phyloP scores from a whole-genome alignment of 2,888 invertebrate genomes.

The Drosophila aldrichi region DNA sequence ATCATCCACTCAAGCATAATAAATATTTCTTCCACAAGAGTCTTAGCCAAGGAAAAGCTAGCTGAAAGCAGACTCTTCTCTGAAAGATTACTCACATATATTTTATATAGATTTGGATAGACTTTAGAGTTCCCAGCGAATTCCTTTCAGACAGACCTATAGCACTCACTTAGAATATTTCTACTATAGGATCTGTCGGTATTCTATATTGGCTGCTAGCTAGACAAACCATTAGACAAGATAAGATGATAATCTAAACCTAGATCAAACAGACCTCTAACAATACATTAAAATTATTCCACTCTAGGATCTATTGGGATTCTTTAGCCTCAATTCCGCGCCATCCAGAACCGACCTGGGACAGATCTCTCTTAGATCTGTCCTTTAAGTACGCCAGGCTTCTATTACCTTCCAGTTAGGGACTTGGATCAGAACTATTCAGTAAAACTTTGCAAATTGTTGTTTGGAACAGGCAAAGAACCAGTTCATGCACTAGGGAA shows the following conservation, averaged over 20 bases:
- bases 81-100: neutral
- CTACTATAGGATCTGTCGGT: neutral
- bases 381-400: neutral
- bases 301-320: neutral
- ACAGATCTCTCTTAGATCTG: too few species aligned
- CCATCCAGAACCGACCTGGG: too few species aligned
- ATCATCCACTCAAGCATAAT: neutral
- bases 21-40: neutral
- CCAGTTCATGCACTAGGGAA: neutral
- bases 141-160: too few species aligned
- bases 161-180: neutral
- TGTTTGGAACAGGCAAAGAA: neutral
- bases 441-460: neutral
- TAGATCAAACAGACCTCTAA: neutral
- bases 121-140: too few species aligned
- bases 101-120: neutral
- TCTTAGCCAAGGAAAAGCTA: neutral
- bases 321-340: too few species aligned
- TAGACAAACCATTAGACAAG: too few species aligned
- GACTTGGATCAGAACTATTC: neutral
- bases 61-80: too few species aligned
- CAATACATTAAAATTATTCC: neutral
- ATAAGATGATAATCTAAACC: too few species aligned
- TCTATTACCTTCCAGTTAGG: neutral
- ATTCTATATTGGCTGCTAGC: neutral